Base-by-base conservation (phyloP, 2,113 vertebrate species). In the Nettapus auritus region DNA sequence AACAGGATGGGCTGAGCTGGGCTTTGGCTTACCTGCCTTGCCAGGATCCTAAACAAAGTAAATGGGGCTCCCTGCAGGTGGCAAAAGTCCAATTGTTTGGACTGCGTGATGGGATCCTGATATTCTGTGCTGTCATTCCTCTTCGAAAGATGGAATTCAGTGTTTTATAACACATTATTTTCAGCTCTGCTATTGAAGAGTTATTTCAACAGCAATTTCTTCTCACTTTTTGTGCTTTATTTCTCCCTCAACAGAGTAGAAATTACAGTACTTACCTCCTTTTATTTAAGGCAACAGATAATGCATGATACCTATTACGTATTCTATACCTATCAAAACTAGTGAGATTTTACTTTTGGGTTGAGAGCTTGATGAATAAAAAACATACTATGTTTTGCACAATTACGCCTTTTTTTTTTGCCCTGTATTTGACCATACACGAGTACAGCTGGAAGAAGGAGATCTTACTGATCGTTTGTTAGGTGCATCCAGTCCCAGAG, bases 211-310 rank as follows among this genome's bases (percentile, higher is more conserved):
- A 87, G 91, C 57, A 92, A 78, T 84, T 63, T 26, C 81, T 42
- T 93, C 88, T 86, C 80, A 56, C 76, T 86, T 89, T 79, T 29
- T 82, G 40, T 86, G 67, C 70, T 95, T 93, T 94, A 87, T 90
- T 90, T 95, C 94, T 88, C 88, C 86, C 88, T 90, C 88, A 92
- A 75, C 80, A 85, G 74, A 95, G 81, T 44, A 84, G 92, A 93
- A 96, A 95, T 90, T 73, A 84, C 70, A 90, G 83, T 70, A 89
- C 77, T 93, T 78, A 50, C 38, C 66, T 89, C 40, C 71, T 87
- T 94, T 79, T 86, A 50, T 59, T 70, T 90, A 90, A 92, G 80
- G 73, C 69, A 95, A 66, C 74, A 88, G 86, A 93, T 89, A 81
- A 95, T 87, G 70, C 67, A 84, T 63, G 90, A 86, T 82, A 60